Evolutionary conservation across 2,113 vertebrate species (phyloP).

Genomic region (Tyto alba): DNA sequence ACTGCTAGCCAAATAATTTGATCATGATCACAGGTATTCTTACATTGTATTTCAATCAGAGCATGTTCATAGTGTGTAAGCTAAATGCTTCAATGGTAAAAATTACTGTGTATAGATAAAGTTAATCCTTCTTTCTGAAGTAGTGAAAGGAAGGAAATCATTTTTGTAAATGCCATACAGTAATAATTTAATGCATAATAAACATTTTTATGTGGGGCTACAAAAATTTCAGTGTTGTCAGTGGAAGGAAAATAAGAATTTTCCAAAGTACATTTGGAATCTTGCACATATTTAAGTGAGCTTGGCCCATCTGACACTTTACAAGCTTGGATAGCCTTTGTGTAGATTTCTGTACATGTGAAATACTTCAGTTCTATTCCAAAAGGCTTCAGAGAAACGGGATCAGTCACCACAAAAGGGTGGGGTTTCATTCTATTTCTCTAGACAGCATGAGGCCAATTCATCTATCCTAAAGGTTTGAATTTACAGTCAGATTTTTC

Average conservation of each 20-base stretch:
- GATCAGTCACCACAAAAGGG: background rate
- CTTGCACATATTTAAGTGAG: background rate
- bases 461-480: background rate
- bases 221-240: background rate
- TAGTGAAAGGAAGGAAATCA: background rate
- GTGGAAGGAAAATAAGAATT: background rate
- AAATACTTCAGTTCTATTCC: slow-evolving; percentile 25
- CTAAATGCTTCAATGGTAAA: background rate
- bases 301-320: background rate
- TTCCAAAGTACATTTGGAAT: slow-evolving; percentile 23
- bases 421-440: background rate
- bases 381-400: slow-evolving; percentile 16
- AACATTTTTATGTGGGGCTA: background rate
- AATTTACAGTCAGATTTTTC: background rate
- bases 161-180: background rate
- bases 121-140: background rate
- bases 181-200: background rate
- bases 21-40: background rate
- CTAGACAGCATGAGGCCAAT: background rate
- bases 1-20: background rate
- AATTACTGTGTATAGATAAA: background rate
- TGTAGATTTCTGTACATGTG: background rate
- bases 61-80: background rate
- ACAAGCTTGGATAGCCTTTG: slow-evolving; percentile 19
- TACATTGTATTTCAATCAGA: slow-evolving; percentile 23